phyloP scores from a whole-genome alignment of 2,113 vertebrate genomes.

The Tachysurus fulvidraco region DNA sequence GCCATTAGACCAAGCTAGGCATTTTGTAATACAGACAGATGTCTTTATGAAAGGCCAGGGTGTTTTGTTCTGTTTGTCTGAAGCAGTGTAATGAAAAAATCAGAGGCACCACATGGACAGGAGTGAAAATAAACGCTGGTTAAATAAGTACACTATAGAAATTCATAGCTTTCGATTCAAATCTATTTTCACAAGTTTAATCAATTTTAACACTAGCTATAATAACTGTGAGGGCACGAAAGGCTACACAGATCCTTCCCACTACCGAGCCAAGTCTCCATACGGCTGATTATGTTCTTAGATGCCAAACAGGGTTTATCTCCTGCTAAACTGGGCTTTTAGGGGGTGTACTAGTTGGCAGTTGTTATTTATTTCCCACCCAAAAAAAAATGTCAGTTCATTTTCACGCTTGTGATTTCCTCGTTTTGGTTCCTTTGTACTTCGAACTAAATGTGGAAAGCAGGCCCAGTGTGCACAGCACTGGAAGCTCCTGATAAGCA shows the following conservation, averaged over 20 bases:
- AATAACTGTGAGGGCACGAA: neutral
- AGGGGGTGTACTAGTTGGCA: constrained; percentile 31
- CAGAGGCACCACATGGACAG: constrained; percentile 47
- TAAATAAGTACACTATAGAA: neutral
- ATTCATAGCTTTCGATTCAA: neutral
- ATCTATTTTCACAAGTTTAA: constrained; percentile 15
- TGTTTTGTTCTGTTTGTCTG: constrained; percentile 71
- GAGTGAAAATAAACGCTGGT: neutral
- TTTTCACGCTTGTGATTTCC: constrained; percentile 33
- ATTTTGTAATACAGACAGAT: constrained; percentile 79
- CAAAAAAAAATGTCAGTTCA: constrained; percentile 19
- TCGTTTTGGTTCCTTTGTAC: constrained; percentile 29
- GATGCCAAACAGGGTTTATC: constrained; percentile 25
- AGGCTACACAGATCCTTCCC: neutral
- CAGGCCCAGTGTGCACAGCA: constrained; percentile 26
- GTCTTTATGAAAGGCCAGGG: constrained; percentile 73
- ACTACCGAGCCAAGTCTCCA: neutral
- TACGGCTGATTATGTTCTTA: neutral
- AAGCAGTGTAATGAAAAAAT: constrained; percentile 63
- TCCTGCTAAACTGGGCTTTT: constrained; percentile 10
- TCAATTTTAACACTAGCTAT: neutral
- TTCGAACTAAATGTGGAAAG: constrained; percentile 47
- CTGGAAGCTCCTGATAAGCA: constrained; percentile 47
- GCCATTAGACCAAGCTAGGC: constrained; percentile 76
- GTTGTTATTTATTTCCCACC: constrained; percentile 28